Conservation (phyloP, 1,140 invertebrate species). For the Centruroides sculpturatus region DNA sequence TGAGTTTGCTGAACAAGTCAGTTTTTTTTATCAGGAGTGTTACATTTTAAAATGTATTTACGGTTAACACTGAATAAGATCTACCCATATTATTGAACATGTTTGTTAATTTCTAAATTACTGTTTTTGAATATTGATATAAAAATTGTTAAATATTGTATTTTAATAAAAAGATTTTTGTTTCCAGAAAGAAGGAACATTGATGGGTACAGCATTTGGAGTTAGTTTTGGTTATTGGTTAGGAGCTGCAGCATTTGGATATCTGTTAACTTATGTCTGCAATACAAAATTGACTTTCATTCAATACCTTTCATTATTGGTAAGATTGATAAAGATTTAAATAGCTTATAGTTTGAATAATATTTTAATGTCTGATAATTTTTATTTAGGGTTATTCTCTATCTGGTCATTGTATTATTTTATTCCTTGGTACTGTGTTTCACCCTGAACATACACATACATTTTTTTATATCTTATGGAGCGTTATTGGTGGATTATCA, state of each 20-base stretch:
- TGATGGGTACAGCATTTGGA: constrained; percentile 33
- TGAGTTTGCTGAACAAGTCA: no score
- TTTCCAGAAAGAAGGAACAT: constrained; percentile 31
- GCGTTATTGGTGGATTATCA: constrained; percentile 27
- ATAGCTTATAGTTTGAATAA: constrained; percentile 8
- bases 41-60: no score
- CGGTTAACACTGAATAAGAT: no score
- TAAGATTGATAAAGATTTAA: constrained; percentile 16
- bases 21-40: no score
- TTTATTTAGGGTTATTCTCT: constrained; percentile 29
- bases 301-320: constrained; percentile 29
- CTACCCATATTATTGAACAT: no score
- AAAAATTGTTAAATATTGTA: no score
- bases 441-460: constrained; percentile 30
- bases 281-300: constrained; percentile 27
- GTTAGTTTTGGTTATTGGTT: constrained; percentile 34
- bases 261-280: constrained; percentile 28
- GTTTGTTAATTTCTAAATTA: no score
- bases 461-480: constrained; percentile 31
- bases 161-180: not conserved
- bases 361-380: no score
- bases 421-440: constrained; percentile 29
- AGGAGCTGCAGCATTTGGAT: constrained; percentile 25
- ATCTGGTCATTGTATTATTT: constrained; percentile 29
- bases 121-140: no score